Conservation (phyloP, 1,140 invertebrate species). For the Dendroctonus valens region DNA sequence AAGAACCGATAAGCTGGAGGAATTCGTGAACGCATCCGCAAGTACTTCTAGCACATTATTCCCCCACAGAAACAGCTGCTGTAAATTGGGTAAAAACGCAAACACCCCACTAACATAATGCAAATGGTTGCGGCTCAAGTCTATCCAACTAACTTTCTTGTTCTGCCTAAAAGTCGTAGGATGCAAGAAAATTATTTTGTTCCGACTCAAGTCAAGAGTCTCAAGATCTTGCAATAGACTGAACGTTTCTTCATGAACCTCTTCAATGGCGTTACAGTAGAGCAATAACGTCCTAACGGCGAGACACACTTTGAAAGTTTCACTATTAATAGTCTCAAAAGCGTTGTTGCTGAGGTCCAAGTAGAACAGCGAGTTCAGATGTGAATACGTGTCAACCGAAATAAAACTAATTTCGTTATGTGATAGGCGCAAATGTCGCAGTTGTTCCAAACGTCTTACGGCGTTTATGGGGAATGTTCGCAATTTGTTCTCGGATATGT, state of each 20-base stretch:
- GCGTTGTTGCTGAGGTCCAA: slow-evolving; percentile 86
- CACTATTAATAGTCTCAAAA: slow-evolving; percentile 69
- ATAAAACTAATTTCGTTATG: slow-evolving; percentile 79
- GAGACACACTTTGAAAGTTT: slow-evolving; percentile 77
- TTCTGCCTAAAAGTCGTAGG: slow-evolving; percentile 72
- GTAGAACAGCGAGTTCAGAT: slow-evolving; percentile 68
- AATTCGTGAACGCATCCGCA: slow-evolving; percentile 76
- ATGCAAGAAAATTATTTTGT: slow-evolving; percentile 75
- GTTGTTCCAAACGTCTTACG: slow-evolving; percentile 69
- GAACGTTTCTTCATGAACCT: slow-evolving; percentile 76
- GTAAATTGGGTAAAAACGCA: slow-evolving; percentile 71
- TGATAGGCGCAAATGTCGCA: slow-evolving; percentile 71
- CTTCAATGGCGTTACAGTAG: slow-evolving; percentile 79
- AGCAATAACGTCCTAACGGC: slow-evolving; percentile 76
- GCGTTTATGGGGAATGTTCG: slow-evolving; percentile 77
- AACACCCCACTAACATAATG: slow-evolving; percentile 82
- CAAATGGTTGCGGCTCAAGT: slow-evolving; percentile 85
- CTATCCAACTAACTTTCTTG: slow-evolving; percentile 73
- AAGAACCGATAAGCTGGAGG: slow-evolving; percentile 72
- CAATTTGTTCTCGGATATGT: slow-evolving; percentile 83
- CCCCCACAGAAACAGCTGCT: slow-evolving; percentile 80
- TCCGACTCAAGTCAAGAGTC: slow-evolving; percentile 83
- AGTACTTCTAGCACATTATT: slow-evolving; percentile 87
- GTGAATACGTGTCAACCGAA: slow-evolving; percentile 68
- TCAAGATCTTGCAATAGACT: slow-evolving; percentile 69